Conservation (phyloP, 2,113 vertebrate species). For the Raja brachyura region DNA sequence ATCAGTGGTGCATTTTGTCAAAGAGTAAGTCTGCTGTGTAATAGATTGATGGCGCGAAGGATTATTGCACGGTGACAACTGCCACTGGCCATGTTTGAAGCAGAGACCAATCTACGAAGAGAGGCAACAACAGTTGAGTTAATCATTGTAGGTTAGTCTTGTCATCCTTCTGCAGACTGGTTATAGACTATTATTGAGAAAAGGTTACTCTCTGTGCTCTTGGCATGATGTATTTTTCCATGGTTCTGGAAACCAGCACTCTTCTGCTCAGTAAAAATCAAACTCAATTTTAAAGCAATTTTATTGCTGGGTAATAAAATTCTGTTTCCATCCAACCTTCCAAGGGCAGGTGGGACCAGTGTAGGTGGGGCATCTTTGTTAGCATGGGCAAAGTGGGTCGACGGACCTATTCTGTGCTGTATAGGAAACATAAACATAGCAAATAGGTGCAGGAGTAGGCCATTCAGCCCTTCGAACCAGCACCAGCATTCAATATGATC, state of each 20-base stretch:
- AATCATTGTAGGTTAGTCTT: slow-evolving; percentile 5
- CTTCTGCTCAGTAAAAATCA: not conserved
- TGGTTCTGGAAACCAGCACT: not conserved
- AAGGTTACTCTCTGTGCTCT: not conserved
- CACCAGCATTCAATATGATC: too few species aligned
- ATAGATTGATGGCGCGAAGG: not conserved
- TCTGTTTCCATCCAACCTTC: too few species aligned
- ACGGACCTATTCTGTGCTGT: too few species aligned
- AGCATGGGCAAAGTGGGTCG: too few species aligned
- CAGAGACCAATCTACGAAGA: not conserved
- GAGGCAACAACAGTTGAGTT: not conserved
- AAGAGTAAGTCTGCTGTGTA: not conserved
- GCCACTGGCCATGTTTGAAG: not conserved
- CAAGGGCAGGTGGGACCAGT: too few species aligned
- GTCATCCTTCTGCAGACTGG: not conserved
- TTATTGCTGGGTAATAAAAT: too few species aligned
- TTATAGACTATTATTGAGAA: not conserved
- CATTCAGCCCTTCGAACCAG: too few species aligned
- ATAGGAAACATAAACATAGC: too few species aligned
- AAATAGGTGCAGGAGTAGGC: too few species aligned
- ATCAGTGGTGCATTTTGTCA: not conserved
- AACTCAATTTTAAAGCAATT: not conserved
- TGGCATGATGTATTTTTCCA: not conserved
- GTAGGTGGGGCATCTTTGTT: too few species aligned
- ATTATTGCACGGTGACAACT: not conserved